Percentiles rank a stretch among this genome's conserved stretches.
These are phyloP conservation scores for Dolichopus griseipennis DNA, from an alignment of 2,888 invertebrate species.

Conservation along the genomic window DNA sequence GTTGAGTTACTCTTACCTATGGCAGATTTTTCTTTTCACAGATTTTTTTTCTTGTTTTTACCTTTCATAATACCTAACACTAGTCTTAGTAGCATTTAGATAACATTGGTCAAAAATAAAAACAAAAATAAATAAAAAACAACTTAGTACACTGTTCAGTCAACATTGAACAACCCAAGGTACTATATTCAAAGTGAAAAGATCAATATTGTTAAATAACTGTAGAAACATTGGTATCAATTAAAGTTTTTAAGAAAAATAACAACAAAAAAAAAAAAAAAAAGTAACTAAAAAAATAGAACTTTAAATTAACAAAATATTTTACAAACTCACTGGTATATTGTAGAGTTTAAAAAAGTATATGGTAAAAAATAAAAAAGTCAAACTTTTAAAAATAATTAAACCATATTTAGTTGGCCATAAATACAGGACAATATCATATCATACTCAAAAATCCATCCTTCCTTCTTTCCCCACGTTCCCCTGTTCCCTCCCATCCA, in stretches of 20 bases:
- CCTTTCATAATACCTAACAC: background rate
- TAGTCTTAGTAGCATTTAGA: background rate
- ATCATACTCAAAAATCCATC: background rate
- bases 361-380: too few relatives aligned
- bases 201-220: background rate
- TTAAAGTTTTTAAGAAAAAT: background rate
- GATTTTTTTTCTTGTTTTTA: background rate
- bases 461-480: too few relatives aligned
- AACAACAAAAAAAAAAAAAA: background rate
- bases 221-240: background rate
- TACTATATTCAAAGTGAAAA: slow-evolving; percentile 1
- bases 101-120: background rate
- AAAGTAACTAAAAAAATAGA: too few relatives aligned
- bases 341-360: too few relatives aligned
- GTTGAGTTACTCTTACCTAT: too few relatives aligned
- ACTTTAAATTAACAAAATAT: too few relatives aligned
- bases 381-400: background rate
- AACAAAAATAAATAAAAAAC: background rate
- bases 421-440: background rate
- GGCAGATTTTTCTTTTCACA: background rate
- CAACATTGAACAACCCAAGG: too few relatives aligned
- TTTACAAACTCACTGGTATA: too few relatives aligned
- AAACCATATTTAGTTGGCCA: background rate
- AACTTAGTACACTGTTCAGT: too few relatives aligned
- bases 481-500: too few relatives aligned